Base-by-base conservation (phyloP, 2,797 vertebrate genomes). In the Nyctalus aviator region DNA sequence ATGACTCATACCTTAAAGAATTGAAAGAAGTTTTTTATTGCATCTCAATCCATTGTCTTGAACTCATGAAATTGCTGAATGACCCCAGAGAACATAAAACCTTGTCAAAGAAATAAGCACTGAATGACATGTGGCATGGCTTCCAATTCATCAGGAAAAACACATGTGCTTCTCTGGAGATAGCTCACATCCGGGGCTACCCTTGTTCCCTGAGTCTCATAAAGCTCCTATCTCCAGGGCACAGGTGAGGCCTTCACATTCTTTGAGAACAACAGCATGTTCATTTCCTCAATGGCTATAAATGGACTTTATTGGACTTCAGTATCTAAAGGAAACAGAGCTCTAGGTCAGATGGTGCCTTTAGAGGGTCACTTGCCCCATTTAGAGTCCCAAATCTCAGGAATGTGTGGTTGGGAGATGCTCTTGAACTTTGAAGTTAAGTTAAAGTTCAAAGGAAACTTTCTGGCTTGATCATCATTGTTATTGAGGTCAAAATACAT, bases 291-390 rank as follows among this genome's bases (percentile, higher is more conserved):
- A 8, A 8, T 59, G 79, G 32, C 90, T 77, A 72, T 95, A 97
- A 96, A 97, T 55, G 59, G 20, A 64, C 55, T 95, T 97, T 96
- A 95, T 81, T 95, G 82, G 89, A 92, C 57, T 86, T 92, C 55
- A 78, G 93, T 97, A 97, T 97, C 97, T 97, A 88, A 88, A 96
- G 96, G 95, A 97, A 97, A 96, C 96, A 97, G 95, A 84, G 75
- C 57, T 94, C 66, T 90, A 48, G 48, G 72, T 92, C 84, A 94
- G 41, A 92, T 64, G 46, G 68, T 35, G 8, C 15, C 62, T 91
- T 96, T 37, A 85, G 32, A 53, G n/a, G 93, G 72, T 75, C 78
- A 68, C 18, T 72, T 50, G 55, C 35, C 32, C 30, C 73, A 6
- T 76, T 68, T 71, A 84, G 57, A 85, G n/a, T 2, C 18, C 69